Percentiles rank a stretch among this genome's conserved stretches.
Conservation (phyloP, 2,113 vertebrate species). For the Eonycteris spelaea region DNA sequence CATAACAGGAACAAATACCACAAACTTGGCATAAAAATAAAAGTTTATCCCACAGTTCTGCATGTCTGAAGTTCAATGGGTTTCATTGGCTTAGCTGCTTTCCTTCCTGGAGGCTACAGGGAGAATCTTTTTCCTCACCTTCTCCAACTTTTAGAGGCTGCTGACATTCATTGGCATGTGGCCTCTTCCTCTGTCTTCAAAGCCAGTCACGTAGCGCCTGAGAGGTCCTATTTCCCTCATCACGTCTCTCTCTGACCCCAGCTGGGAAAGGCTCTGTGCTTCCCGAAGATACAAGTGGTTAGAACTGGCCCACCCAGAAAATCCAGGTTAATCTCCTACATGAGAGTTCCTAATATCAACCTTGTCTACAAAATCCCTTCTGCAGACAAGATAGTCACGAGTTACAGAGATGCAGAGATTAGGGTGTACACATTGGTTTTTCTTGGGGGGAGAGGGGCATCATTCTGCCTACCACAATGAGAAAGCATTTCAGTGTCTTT, state of each 20-base stretch:
- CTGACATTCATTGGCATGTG: no score
- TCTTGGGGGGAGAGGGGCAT: fast-evolving
- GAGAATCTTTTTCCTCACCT: neutral
- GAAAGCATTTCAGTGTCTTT: neutral
- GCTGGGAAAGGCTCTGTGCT: neutral
- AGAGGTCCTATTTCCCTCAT: neutral
- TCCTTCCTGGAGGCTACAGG: neutral
- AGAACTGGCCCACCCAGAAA: neutral
- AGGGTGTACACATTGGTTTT: no score
- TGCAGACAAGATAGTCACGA: neutral
- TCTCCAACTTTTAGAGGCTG: neutral
- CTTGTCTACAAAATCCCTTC: neutral
- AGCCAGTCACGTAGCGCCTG: neutral
- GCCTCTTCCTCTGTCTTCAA: neutral
- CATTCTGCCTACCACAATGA: neutral
- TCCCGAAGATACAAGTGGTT: neutral
- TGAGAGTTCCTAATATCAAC: neutral
- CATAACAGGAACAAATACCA: neutral
- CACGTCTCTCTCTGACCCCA: neutral
- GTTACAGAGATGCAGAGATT: neutral
- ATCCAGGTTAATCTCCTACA: neutral
- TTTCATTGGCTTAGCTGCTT: neutral
- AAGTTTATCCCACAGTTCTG: neutral
- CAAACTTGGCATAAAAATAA: neutral
- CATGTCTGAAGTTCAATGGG: neutral